Conservation (phyloP, 2,797 vertebrate species). For the Naso thynnoides region DNA sequence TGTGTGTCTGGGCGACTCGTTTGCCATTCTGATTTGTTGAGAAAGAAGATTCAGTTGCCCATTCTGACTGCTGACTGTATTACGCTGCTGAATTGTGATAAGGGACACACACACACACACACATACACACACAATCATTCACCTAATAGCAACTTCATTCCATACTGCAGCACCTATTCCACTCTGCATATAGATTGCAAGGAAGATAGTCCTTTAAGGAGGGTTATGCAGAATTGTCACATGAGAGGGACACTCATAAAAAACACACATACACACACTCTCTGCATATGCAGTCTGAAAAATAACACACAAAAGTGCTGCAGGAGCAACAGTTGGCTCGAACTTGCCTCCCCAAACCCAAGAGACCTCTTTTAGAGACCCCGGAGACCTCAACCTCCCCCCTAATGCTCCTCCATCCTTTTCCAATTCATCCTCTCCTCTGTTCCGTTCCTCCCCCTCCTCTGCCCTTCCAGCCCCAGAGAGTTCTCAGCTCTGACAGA, state of each 20-base stretch:
- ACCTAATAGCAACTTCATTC: constrained; percentile 69
- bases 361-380: constrained; percentile 52
- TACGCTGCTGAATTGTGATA: constrained; percentile 71
- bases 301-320: constrained; percentile 42
- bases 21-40: too few species aligned
- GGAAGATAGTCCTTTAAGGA: constrained; percentile 38
- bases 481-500: constrained; percentile 78
- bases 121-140: constrained; percentile 48
- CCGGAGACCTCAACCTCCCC: constrained; percentile 59
- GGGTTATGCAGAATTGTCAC: constrained; percentile 27
- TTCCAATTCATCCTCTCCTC: constrained; percentile 69
- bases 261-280: constrained; percentile 21
- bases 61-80: constrained; percentile 44
- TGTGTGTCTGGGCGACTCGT: constrained; percentile 9
- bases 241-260: constrained; percentile 8
- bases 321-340: constrained; percentile 68
- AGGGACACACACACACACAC: constrained; percentile 41
- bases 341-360: constrained; percentile 41
- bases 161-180: constrained; percentile 56
- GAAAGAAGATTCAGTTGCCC: too few species aligned
- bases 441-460: constrained; percentile 58
- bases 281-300: constrained; percentile 20
- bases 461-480: constrained; percentile 73
- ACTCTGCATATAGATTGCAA: constrained; percentile 71
- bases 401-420: constrained; percentile 67